Conservation (phyloP, 2,113 vertebrate genomes). For the Pionites leucogaster region DNA sequence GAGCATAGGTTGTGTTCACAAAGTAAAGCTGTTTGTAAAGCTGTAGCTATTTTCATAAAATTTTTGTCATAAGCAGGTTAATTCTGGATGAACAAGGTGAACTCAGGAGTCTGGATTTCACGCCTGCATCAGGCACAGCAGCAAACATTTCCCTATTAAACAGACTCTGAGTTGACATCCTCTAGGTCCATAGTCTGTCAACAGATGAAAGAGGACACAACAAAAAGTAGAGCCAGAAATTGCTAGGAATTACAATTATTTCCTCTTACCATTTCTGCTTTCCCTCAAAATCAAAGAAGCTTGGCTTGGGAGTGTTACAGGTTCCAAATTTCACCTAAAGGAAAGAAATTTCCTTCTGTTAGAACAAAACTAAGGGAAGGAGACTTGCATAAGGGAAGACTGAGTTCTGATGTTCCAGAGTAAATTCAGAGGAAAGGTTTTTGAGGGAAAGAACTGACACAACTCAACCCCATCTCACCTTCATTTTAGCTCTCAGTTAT, state of each 20-base stretch:
- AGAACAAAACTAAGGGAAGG: not conserved
- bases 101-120: not conserved
- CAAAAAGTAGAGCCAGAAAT: conserved; percentile 21
- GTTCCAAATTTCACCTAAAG: conserved; percentile 91
- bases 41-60: not conserved
- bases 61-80: not conserved
- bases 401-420: not conserved
- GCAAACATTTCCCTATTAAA: not conserved
- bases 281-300: conserved; percentile 98
- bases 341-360: conserved; percentile 11
- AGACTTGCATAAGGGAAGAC: not conserved
- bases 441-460: not conserved
- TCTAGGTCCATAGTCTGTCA: not conserved
- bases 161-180: not conserved
- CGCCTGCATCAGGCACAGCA: not conserved
- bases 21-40: not conserved
- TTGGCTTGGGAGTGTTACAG: conserved; percentile 91
- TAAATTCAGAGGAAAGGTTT: not conserved
- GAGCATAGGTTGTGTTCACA: not conserved
- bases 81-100: not conserved
- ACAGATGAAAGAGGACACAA: not conserved
- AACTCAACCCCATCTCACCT: not conserved
- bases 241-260: conserved; percentile 27
- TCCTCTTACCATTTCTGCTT: conserved; percentile 95
- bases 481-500: not conserved